These are phyloP conservation scores for Acleris literana DNA, from an alignment of 2,888 invertebrate genomes.

Conservation along the genomic window DNA sequence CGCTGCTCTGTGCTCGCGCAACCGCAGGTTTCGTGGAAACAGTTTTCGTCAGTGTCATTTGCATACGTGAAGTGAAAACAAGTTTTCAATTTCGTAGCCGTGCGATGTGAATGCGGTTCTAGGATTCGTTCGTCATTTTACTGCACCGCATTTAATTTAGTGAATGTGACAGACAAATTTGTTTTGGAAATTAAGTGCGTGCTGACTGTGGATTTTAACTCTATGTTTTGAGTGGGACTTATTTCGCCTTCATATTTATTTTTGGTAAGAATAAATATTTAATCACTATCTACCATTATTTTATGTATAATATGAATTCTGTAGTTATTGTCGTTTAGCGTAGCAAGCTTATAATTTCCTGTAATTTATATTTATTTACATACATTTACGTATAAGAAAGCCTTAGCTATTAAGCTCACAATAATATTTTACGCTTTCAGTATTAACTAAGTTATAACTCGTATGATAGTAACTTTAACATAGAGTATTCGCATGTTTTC, in stretches of 20 bases:
- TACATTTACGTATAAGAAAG: too few relatives aligned
- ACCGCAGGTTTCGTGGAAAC: conserved; percentile 67
- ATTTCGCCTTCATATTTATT: conserved; percentile 45
- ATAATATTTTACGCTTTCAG: too few relatives aligned
- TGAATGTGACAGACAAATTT: conserved; percentile 56
- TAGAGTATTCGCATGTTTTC: too few relatives aligned
- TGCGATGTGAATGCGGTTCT: conserved; percentile 63
- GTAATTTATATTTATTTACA: too few relatives aligned
- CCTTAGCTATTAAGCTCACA: too few relatives aligned
- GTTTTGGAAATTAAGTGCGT: conserved; percentile 50
- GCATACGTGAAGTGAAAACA: conserved; percentile 75
- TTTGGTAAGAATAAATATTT: conserved; percentile 36
- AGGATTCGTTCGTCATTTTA: conserved; percentile 42
- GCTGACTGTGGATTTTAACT: conserved; percentile 59
- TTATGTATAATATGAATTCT: too few relatives aligned
- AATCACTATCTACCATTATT: not conserved
- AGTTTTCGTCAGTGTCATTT: conserved; percentile 72
- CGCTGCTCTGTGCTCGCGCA: conserved; percentile 45
- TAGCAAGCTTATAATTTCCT: too few relatives aligned
- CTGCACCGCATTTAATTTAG: conserved; percentile 45
- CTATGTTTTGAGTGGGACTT: conserved; percentile 50
- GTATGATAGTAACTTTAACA: too few relatives aligned
- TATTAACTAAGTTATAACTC: too few relatives aligned
- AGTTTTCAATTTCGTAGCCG: conserved; percentile 61
- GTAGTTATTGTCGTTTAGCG: too few relatives aligned